Conservation (phyloP, 2,113 vertebrate genomes). For the Chloropsis cyanopogon region DNA sequence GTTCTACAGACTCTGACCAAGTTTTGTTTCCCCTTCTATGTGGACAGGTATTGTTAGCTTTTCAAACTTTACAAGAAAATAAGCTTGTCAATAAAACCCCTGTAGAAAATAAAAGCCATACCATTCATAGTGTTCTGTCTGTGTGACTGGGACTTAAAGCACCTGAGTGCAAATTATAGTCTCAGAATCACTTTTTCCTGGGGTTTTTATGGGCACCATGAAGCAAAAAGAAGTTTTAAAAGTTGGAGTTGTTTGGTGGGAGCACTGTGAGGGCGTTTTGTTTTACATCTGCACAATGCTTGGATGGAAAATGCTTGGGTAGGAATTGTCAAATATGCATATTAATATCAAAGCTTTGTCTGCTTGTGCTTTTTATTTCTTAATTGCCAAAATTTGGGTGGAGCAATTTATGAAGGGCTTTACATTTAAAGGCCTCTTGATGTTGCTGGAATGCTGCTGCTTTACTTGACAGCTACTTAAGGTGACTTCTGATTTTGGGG, state of each 20-base stretch:
- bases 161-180: conserved; percentile 68
- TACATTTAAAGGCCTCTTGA: background rate
- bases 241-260: conserved; percentile 40
- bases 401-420: background rate
- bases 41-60: conserved; percentile 89
- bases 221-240: conserved; percentile 67
- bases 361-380: background rate
- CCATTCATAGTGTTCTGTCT: conserved; percentile 76
- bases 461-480: background rate
- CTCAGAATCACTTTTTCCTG: conserved; percentile 68
- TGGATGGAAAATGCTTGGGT: background rate
- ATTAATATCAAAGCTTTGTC: background rate
- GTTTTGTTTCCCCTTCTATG: conserved; percentile 97
- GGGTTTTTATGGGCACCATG: conserved; percentile 68
- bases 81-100: conserved; percentile 74
- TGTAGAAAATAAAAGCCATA: conserved; percentile 75
- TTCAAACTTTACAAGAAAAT: conserved; percentile 74
- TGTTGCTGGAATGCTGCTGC: background rate
- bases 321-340: background rate
- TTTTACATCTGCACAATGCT: background rate
- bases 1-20: conserved; percentile 89
- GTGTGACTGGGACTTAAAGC: conserved; percentile 83
- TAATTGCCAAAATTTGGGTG: background rate
- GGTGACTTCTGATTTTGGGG: background rate
- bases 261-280: background rate